A percentile compares a stretch with the other conserved stretches of the same genome.
Evolutionary conservation across 1,140 invertebrate genomes (phyloP).

Genomic region (Drosophila cardini): DNA sequence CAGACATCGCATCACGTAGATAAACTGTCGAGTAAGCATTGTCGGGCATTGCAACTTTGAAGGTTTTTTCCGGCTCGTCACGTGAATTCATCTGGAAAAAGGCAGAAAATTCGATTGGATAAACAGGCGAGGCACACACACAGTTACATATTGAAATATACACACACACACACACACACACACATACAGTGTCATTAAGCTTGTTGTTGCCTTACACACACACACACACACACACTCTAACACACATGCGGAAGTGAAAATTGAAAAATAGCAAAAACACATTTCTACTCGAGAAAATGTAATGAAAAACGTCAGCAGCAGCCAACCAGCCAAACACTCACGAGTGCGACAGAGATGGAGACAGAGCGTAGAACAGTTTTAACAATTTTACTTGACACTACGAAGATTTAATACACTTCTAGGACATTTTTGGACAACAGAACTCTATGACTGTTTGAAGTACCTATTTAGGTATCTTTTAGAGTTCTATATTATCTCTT

Average conservation of each 20-base stretch:
- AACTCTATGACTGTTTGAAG: no score
- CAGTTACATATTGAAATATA: not conserved
- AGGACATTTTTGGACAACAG: no score
- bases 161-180: slow-evolving; percentile 39
- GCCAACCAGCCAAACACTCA: slow-evolving; percentile 19
- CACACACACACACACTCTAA: slow-evolving; percentile 26
- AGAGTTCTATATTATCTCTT: no score
- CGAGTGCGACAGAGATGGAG: slow-evolving; percentile 2
- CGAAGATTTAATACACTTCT: no score
- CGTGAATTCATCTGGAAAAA: slow-evolving; percentile 89
- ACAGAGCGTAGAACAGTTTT: not conserved
- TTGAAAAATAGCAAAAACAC: slow-evolving; percentile 83
- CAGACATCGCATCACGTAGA: slow-evolving; percentile 95
- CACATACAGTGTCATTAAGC: slow-evolving; percentile 70
- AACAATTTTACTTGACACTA: no score
- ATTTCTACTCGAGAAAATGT: slow-evolving; percentile 69
- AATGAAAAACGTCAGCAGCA: slow-evolving; percentile 78
- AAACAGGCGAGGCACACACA: slow-evolving; percentile 59
- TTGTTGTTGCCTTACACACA: slow-evolving; percentile 46
- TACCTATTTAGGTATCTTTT: no score
- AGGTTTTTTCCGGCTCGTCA: slow-evolving; percentile 93
- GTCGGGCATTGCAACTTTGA: slow-evolving; percentile 96
- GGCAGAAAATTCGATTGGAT: slow-evolving; percentile 83
- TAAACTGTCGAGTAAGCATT: slow-evolving; percentile 91
- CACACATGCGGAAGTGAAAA: slow-evolving; percentile 74